Conservation (phyloP, 2,797 vertebrate species). For the Dipus sagitta region DNA sequence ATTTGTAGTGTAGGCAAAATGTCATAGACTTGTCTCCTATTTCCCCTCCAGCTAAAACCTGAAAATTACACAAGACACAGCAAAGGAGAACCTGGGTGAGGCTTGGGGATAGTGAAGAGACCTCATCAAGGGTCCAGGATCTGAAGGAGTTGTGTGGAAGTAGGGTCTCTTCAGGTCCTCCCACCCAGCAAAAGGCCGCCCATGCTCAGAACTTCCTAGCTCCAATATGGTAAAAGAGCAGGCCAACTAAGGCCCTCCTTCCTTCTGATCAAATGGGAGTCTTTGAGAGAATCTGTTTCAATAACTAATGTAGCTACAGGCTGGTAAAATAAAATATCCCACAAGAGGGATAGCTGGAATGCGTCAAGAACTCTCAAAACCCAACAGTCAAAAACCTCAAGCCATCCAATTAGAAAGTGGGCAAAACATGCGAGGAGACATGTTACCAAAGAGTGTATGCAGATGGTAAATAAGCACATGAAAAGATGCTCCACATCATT, state of each 20-base stretch:
- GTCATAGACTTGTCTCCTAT: no score
- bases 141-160: neutral
- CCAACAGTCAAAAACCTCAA: neutral
- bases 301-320: neutral
- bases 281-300: neutral
- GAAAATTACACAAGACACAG: neutral
- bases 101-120: no score
- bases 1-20: neutral
- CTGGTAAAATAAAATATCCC: neutral
- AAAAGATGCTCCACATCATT: neutral
- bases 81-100: no score
- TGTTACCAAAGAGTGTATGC: neutral
- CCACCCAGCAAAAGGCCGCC: neutral
- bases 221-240: neutral
- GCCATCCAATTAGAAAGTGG: neutral
- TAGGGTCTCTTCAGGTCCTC: neutral
- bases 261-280: neutral
- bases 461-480: slow-evolving; percentile 38
- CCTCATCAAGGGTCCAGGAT: neutral
- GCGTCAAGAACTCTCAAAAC: neutral
- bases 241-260: neutral
- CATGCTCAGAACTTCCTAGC: neutral
- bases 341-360: neutral
- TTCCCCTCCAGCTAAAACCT: no score
- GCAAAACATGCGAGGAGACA: neutral